Base-by-base conservation (phyloP, 2,888 invertebrate species). In the Habroteleia sp. region DNA sequence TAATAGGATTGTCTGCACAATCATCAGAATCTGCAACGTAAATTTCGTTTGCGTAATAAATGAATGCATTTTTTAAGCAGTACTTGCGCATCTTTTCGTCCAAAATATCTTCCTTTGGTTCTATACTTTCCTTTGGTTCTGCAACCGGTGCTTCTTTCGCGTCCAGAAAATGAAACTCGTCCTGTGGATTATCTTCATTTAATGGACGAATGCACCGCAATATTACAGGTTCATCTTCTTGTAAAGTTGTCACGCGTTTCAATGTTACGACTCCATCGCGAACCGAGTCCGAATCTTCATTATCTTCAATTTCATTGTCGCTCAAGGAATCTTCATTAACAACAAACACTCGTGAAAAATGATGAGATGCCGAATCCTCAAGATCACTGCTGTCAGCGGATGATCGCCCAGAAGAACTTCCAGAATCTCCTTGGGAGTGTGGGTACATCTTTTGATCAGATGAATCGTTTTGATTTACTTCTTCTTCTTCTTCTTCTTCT, bases 261-360 rank as follows among this genome's bases (percentile, higher is more conserved):
- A 85, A 56, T 0, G 80, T 81, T 0, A 84, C 80, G 1, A 81
- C 81, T 3, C 81, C 80, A 0, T 35, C 37, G 6, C 81, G 79
- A 1, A 82, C 80, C 0, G 84, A 85, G 31, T 85, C 86, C 1
- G 81, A 81, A 44, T 85, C 85, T 2, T 82, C 87, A 52, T 84
- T 86, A 27, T 88, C 87, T 25, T 85, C 88, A 54, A 86, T 81
- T 7, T 88, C 88, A 52, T 86, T 85, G 41, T 87, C 87, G 65
- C 88, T 88, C 11, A 85, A 76, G 0, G 87, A 83, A 7, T 87
- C 87, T 33, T 88, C 87, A 74, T 89, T 89, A 0, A 90, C 88
- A 0, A 89, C 88, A 52, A 89, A 89, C 0, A 89, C 89, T 1
- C 87, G 82, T 0, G 88, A 87, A 74, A 89, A 89, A n/a, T 84